These are phyloP conservation scores for Eucera pruinosa DNA, from an alignment of 2,888 invertebrate species.

Conservation along the genomic window DNA sequence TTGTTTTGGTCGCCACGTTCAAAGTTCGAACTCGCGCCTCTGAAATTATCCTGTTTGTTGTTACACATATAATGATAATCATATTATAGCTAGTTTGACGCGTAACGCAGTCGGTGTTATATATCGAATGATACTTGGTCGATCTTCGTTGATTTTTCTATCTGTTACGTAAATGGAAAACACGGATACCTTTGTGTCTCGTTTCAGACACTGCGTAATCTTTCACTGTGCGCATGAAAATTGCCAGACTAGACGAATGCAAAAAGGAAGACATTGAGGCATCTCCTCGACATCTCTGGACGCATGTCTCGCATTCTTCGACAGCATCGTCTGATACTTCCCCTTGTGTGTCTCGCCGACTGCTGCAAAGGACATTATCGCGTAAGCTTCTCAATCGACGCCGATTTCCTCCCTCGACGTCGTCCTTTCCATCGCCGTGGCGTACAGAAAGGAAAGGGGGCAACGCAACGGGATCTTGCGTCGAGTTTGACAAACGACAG, in stretches of 20 bases:
- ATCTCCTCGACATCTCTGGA: slow-evolving; percentile 28
- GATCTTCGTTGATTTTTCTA: background rate
- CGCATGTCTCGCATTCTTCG: slow-evolving; percentile 42
- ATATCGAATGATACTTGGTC: too few species aligned
- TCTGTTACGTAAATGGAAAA: slow-evolving; percentile 26
- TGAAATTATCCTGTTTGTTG: too few species aligned
- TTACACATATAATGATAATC: too few species aligned
- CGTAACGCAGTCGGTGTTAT: too few species aligned
- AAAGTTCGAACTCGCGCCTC: too few species aligned
- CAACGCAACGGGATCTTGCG: slow-evolving; percentile 54
- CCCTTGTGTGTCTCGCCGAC: slow-evolving; percentile 26
- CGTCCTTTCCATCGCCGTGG: slow-evolving; percentile 10
- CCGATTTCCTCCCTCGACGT: slow-evolving; percentile 57
- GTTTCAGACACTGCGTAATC: background rate
- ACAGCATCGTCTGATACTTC: slow-evolving; percentile 46
- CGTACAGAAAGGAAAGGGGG: background rate
- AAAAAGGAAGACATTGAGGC: slow-evolving; percentile 1
- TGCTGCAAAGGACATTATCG: slow-evolving; percentile 65
- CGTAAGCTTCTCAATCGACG: slow-evolving; percentile 70
- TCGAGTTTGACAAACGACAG: slow-evolving; percentile 75
- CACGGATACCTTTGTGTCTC: slow-evolving; percentile 22
- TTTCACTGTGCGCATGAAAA: slow-evolving; percentile 4
- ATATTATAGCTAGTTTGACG: too few species aligned
- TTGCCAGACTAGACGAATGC: background rate
- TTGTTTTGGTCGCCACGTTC: too few species aligned